These are phyloP conservation scores for Spheniscus mendiculus DNA, from an alignment of 2,113 vertebrate genomes.

Conservation along the genomic window DNA sequence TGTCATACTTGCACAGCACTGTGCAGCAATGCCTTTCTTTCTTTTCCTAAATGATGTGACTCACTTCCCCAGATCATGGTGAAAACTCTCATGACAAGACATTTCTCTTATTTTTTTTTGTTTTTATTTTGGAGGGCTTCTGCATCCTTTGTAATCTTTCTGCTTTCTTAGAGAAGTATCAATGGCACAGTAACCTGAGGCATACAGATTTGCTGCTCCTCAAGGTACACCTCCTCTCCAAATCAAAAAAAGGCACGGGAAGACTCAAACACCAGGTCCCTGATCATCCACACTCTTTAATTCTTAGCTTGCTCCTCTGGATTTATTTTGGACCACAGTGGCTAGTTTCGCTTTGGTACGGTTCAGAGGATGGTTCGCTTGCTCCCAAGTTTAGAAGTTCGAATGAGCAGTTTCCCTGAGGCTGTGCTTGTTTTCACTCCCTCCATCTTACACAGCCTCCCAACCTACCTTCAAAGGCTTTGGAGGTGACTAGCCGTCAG, in stretches of 20 bases:
- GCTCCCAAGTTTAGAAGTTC: background rate
- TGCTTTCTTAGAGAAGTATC: background rate
- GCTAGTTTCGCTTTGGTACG: accelerated
- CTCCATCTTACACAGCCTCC: background rate
- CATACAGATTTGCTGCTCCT: background rate
- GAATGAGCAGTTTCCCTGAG: background rate
- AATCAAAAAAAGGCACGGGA: background rate
- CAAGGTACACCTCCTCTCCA: background rate
- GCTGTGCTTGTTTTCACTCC: background rate
- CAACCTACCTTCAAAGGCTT: background rate
- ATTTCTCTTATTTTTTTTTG: background rate
- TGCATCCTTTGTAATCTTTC: background rate
- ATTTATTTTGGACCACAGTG: background rate
- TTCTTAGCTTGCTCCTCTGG: background rate
- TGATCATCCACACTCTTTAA: background rate
- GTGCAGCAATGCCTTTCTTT: background rate
- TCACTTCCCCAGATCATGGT: background rate
- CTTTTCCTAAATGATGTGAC: background rate
- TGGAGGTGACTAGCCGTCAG: background rate
- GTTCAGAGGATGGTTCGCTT: background rate
- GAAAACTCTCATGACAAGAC: background rate
- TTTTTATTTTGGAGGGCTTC: background rate
- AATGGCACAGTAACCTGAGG: background rate
- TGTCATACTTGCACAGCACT: background rate
- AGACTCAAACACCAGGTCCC: background rate